Conservation (phyloP, 2,113 vertebrate genomes). For the Hydropotes inermis region DNA sequence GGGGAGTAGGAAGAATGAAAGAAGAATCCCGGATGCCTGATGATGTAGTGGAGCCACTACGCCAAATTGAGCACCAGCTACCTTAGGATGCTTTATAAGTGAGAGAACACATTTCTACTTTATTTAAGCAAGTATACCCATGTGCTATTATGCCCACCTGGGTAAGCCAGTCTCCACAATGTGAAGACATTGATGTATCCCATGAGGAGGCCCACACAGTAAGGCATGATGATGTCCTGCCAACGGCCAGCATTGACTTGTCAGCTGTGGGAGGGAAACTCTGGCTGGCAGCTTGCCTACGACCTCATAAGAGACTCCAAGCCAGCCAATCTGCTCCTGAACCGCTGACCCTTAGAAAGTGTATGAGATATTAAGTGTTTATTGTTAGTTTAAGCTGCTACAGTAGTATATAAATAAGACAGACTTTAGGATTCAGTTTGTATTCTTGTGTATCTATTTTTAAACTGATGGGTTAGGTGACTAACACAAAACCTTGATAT, state of each 20-base stretch:
- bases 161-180: not conserved
- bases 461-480: not conserved
- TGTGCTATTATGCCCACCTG: not conserved
- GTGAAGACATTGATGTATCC: not conserved
- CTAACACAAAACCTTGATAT: not conserved
- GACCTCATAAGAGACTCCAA: not conserved
- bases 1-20: not conserved
- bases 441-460: not conserved
- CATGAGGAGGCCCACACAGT: not conserved
- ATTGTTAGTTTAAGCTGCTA: not conserved
- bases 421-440: not conserved
- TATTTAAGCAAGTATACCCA: not conserved
- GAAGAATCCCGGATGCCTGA: not conserved
- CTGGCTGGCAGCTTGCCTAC: not conserved
- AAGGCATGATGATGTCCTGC: not conserved
- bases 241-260: not conserved
- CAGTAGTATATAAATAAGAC: not conserved
- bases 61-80: fast-evolving
- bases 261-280: not conserved
- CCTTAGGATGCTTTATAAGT: not conserved
- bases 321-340: not conserved
- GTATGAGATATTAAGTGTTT: not conserved
- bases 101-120: not conserved
- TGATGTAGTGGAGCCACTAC: not conserved
- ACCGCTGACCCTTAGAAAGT: not conserved